Evolutionary conservation across 2,888 invertebrate species (phyloP).

Genomic region (Tipula confusa): DNA sequence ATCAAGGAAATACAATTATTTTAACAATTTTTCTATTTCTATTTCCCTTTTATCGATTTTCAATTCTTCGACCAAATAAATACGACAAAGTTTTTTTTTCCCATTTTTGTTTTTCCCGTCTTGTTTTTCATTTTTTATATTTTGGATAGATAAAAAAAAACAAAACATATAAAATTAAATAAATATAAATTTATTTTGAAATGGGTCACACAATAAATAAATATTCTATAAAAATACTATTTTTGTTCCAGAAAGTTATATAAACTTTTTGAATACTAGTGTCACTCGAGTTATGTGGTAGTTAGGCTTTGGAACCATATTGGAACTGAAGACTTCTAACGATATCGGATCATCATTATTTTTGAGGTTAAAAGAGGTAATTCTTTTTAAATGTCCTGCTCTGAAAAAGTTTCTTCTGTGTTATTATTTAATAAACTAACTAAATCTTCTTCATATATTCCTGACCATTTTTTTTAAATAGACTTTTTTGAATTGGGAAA

Average conservation of each 20-base stretch:
- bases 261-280: too few relatives aligned
- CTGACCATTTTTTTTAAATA: too few relatives aligned
- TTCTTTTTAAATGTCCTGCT: too few relatives aligned
- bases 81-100: background rate
- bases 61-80: background rate
- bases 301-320: too few relatives aligned
- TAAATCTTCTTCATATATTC: too few relatives aligned
- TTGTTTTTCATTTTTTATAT: background rate
- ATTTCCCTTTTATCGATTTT: constrained; percentile 20
- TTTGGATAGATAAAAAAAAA: background rate
- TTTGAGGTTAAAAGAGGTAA: too few relatives aligned
- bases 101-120: background rate
- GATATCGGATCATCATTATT: too few relatives aligned
- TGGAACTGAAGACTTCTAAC: too few relatives aligned
- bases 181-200: constrained; percentile 20
- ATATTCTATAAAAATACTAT: constrained; percentile 12
- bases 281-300: too few relatives aligned
- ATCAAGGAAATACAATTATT: constrained; percentile 16
- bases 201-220: constrained; percentile 25
- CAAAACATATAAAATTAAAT: background rate
- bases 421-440: too few relatives aligned
- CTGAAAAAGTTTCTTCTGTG: too few relatives aligned
- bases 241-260: constrained; percentile 25
- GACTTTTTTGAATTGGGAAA: too few relatives aligned
- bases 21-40: constrained; percentile 9